Evolutionary conservation across 2,113 vertebrate genomes (phyloP).

Genomic region (Perognathus longimembris): DNA sequence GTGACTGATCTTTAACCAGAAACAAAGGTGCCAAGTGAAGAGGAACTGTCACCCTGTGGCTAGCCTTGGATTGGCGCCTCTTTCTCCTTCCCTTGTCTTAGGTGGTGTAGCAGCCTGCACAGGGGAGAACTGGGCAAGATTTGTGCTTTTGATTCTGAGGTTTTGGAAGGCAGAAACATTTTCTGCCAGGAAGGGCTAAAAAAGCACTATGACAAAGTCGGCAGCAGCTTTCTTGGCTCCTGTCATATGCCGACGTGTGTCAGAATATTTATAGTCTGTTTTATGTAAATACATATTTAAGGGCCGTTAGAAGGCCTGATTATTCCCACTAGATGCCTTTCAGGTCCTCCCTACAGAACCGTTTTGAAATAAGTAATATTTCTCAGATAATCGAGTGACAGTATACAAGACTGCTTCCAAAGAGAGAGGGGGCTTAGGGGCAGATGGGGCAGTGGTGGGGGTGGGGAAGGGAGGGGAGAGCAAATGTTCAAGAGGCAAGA

Average conservation of each 20-base stretch:
- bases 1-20: conserved; percentile 53
- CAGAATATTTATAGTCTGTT: conserved; percentile 74
- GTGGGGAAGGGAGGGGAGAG: conserved; percentile 37
- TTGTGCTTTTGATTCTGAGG: conserved; percentile 69
- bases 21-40: conserved; percentile 64
- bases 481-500: conserved; percentile 37
- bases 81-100: conserved; percentile 28
- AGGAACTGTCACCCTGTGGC: conserved; percentile 25
- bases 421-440: conserved; percentile 68
- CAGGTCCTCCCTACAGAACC: conserved; percentile 79
- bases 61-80: background rate
- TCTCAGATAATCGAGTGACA: conserved; percentile 81
- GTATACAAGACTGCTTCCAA: conserved; percentile 74
- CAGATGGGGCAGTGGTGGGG: conserved; percentile 57
- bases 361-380: conserved; percentile 83
- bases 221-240: conserved; percentile 59
- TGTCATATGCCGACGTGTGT: conserved; percentile 70
- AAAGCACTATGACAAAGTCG: conserved; percentile 53
- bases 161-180: conserved; percentile 73
- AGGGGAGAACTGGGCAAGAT: background rate
- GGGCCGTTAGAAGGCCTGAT: conserved; percentile 74
- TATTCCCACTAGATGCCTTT: conserved; percentile 73
- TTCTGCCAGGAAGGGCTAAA: conserved; percentile 63
- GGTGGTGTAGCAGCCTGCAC: background rate
- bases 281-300: conserved; percentile 78